Conservation (phyloP, 2,888 invertebrate genomes). For the Torymus texanus region DNA sequence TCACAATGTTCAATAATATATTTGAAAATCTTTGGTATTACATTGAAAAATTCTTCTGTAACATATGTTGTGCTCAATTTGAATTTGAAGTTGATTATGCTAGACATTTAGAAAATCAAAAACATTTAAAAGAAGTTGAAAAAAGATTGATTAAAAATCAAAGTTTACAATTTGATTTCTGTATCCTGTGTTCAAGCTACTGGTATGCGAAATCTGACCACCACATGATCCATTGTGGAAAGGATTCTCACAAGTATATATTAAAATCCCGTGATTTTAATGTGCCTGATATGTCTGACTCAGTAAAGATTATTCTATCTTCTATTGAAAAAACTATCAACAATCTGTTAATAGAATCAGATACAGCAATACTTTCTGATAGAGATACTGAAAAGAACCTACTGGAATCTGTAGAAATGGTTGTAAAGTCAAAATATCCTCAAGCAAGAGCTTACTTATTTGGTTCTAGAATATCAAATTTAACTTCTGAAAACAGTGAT, state of each 20-base stretch:
- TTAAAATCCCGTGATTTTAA: slow-evolving; percentile 59
- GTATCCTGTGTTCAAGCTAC: slow-evolving; percentile 62
- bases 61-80: slow-evolving; percentile 52
- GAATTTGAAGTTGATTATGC: slow-evolving; percentile 58
- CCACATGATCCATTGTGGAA: slow-evolving; percentile 60
- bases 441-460: slow-evolving; percentile 76
- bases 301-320: slow-evolving; percentile 53
- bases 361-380: slow-evolving; percentile 50
- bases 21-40: slow-evolving; percentile 59
- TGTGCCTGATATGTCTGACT: slow-evolving; percentile 54
- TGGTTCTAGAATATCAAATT: slow-evolving; percentile 79
- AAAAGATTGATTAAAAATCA: slow-evolving; percentile 31
- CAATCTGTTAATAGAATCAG: slow-evolving; percentile 55
- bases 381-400: slow-evolving; percentile 53
- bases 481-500: slow-evolving; percentile 72
- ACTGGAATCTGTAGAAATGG: slow-evolving; percentile 59
- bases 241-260: slow-evolving; percentile 62
- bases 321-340: slow-evolving; percentile 55
- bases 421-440: slow-evolving; percentile 58
- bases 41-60: slow-evolving; percentile 62
- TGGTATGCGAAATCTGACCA: slow-evolving; percentile 60
- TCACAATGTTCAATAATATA: slow-evolving; percentile 38
- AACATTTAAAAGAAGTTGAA: slow-evolving; percentile 50
- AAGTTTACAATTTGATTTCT: slow-evolving; percentile 54
- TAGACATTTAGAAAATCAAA: slow-evolving; percentile 57